Percentiles rank a stretch among this genome's conserved stretches.
These are phyloP conservation scores for Zoanthus sociatus DNA, from an alignment of 92 coral and sea anemone species.

Conservation along the genomic window DNA sequence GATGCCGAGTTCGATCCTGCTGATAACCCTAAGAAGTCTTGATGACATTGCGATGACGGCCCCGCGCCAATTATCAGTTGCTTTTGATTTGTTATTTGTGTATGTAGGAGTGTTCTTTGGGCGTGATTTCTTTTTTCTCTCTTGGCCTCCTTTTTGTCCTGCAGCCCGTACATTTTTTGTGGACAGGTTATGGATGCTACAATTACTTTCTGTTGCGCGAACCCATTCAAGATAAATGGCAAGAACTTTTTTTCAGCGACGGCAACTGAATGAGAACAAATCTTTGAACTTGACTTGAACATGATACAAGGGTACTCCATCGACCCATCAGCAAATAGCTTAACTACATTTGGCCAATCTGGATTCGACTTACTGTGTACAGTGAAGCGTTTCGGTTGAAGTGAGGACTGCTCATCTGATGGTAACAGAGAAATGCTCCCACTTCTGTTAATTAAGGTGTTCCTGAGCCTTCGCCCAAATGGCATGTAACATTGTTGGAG, in stretches of 20 bases:
- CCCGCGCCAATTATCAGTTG: constrained; percentile 10
- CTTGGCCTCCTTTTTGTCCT: constrained; percentile 59
- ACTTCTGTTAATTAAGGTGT: constrained; percentile 2
- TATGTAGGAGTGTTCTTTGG: constrained; percentile 24
- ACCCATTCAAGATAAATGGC: constrained; percentile 46
- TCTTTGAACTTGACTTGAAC: constrained; percentile 55
- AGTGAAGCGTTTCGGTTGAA: constrained; percentile 36
- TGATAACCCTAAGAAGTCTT: too few species aligned
- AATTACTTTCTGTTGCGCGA: constrained; percentile 20
- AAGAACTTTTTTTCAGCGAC: constrained; percentile 51
- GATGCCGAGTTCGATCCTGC: too few species aligned
- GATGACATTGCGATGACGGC: too few species aligned
- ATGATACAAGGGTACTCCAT: constrained; percentile 50
- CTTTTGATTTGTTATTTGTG: constrained; percentile 49
- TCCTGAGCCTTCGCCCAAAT: constrained; percentile 41
- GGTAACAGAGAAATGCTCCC: constrained; percentile 54
- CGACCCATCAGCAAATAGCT: constrained; percentile 51
- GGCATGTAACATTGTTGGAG: constrained; percentile 48
- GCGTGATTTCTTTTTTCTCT: constrained; percentile 3
- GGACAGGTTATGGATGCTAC: constrained; percentile 47
- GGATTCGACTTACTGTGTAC: constrained; percentile 61
- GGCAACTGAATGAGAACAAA: constrained; percentile 60
- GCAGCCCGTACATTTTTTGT: constrained; percentile 52
- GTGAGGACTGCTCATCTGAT: neutral
- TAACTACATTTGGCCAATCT: constrained; percentile 54